Conservation (phyloP, 2,888 invertebrate species). For the Heliconius erato region DNA sequence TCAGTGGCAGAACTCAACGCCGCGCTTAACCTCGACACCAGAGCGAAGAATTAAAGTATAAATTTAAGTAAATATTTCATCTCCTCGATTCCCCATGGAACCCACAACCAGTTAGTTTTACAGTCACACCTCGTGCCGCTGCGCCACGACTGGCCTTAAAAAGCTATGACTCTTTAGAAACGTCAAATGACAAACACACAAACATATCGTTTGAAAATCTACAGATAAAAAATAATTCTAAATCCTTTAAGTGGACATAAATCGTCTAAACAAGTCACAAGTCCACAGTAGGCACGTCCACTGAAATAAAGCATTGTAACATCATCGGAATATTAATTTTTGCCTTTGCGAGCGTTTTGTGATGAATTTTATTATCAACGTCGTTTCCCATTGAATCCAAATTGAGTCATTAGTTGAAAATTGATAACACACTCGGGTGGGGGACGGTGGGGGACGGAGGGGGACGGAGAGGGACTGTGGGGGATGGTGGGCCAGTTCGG, state of each 20-base stretch:
- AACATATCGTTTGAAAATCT: not conserved
- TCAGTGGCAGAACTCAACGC: too few species aligned
- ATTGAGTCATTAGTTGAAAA: constrained; percentile 81
- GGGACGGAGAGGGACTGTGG: not conserved
- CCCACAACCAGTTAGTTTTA: too few species aligned
- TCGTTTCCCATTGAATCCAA: constrained; percentile 78
- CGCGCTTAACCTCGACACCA: too few species aligned
- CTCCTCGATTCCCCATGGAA: too few species aligned
- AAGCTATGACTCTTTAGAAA: not conserved
- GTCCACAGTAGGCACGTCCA: constrained; percentile 42
- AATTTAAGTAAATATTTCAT: too few species aligned
- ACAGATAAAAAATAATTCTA: constrained; percentile 1
- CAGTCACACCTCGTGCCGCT: too few species aligned
- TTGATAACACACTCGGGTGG: constrained; percentile 78
- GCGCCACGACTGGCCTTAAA: too few species aligned
- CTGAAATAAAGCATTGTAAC: constrained; percentile 74
- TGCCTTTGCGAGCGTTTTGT: constrained; percentile 78
- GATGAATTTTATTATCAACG: constrained; percentile 84
- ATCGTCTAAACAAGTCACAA: constrained; percentile 1
- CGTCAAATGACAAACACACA: not conserved
- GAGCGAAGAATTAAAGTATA: too few species aligned
- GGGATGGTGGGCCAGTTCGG: not conserved
- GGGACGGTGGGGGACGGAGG: constrained; percentile 31
- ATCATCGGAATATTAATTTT: constrained; percentile 85
- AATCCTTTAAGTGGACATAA: constrained; percentile 16